Evolutionary conservation across 2,888 invertebrate species (phyloP), one percentile per base, ranked within the genome.

Genomic region (Julus scandinavius): DNA sequence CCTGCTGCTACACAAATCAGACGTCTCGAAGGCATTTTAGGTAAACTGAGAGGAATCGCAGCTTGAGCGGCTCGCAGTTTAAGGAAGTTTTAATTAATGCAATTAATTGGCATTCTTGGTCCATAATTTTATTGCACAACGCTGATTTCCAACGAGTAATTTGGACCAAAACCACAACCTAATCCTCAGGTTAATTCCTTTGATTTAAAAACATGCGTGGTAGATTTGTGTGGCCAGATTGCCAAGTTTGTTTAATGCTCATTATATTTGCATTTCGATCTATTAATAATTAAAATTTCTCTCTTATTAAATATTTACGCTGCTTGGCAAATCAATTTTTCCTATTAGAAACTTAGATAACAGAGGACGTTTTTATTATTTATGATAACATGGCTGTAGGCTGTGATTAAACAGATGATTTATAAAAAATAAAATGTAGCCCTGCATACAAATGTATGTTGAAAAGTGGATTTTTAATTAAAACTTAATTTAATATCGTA

Each of bases 11-110:
- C 58, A 58, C 58, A 58, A 58, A 58, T 58, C 58, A 58, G 13
- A 13, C 17, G 58, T 58, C 58, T 58, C 58, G 58, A 17, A 58
- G 58, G 58, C 58, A 58, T 58, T 58, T 17, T 58, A 58, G n/a
- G 58, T 58, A 58, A n/a, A 58, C 58, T 7, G 58, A 58, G n/a
- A n/a, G n/a, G n/a, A 58, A 58, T 58, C 58, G n/a, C n/a, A 58
- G 58, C 5, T n/a, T 5, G 58, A n/a, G 7, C n/a, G 58, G 58
- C 58, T 4, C 6, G 58, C 58, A n/a, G 11, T 54, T 54, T 54
- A 54, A 54, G 54, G 54, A 54, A 58, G 13, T 58, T 58, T 58
- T 58, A 58, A 58, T 58, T 58, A 58, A 58, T 58, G 58, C 17
- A 58, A 58, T 17, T 58, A 58, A 58, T 58, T 58, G 58, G 58